Percentiles rank a stretch among this genome's conserved stretches.
Conservation (phyloP, 1,140 invertebrate species). For the Phymastichus coffea region DNA sequence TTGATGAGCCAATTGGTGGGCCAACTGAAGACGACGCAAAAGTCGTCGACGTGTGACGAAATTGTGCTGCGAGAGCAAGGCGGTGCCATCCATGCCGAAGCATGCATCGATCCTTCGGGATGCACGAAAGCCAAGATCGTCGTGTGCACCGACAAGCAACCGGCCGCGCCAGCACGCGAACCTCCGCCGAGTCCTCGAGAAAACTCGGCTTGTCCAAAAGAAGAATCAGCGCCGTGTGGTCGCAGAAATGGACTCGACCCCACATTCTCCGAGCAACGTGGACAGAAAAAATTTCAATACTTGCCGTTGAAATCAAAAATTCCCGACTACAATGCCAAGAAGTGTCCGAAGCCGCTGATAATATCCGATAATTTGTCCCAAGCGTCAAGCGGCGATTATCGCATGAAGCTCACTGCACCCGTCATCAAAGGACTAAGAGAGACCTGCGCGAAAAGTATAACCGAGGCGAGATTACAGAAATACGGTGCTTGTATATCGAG, state of each 20-base stretch:
- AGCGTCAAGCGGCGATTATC: neutral
- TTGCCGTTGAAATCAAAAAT: neutral
- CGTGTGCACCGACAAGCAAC: neutral
- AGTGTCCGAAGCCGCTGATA: neutral
- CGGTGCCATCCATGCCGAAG: neutral
- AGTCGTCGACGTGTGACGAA: neutral
- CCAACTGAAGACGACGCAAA: neutral
- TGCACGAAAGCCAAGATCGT: neutral
- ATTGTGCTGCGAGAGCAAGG: neutral
- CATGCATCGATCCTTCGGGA: neutral
- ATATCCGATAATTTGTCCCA: neutral
- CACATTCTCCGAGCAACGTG: neutral
- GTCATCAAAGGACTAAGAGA: neutral
- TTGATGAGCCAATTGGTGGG: neutral
- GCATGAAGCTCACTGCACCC: neutral
- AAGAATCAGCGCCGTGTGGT: no score
- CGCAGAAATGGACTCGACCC: constrained; percentile 32
- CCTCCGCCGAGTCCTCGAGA: no score
- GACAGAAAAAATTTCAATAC: constrained; percentile 1
- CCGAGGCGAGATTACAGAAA: constrained; percentile 23
- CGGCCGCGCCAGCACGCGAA: no score
- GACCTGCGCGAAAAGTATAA: constrained; percentile 25
- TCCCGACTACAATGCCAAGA: neutral
- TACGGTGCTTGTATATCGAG: constrained; percentile 31
- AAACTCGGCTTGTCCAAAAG: no score